Evolutionary conservation across 2,797 vertebrate genomes (phyloP).

Genomic region (Takifugu rubripes): DNA sequence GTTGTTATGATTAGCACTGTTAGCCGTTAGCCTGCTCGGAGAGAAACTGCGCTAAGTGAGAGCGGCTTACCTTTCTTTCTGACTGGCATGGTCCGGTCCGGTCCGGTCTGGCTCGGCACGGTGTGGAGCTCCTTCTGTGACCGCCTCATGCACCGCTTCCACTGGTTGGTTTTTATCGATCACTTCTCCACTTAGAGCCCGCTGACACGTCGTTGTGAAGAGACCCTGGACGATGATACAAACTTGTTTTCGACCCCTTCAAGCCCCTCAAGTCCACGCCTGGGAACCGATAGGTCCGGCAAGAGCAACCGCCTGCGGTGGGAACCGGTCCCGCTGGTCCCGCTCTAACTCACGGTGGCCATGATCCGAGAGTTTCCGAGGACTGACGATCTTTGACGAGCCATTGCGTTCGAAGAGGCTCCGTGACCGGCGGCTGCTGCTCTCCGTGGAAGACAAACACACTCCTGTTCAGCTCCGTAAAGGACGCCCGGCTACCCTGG

Average conservation of each 20-base stretch:
- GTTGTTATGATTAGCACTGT: not conserved
- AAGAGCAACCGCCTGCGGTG: no score
- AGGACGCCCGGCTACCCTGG: no score
- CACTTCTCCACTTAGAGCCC: slow-evolving; percentile 15
- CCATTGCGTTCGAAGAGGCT: slow-evolving; percentile 38
- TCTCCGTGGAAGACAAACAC: slow-evolving; percentile 34
- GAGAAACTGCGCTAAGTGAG: slow-evolving; percentile 17
- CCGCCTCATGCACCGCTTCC: slow-evolving; percentile 35
- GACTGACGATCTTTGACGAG: slow-evolving; percentile 18
- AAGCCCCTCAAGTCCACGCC: slow-evolving; percentile 17
- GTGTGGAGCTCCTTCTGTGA: slow-evolving; percentile 18
- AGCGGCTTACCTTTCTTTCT: slow-evolving; percentile 87
- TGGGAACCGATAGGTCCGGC: not conserved
- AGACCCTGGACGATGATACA: no score
- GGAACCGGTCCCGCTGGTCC: not conserved
- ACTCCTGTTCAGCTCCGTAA: slow-evolving; percentile 1
- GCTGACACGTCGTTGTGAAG: slow-evolving; percentile 24
- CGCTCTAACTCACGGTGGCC: not conserved
- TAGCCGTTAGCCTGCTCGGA: slow-evolving; percentile 57
- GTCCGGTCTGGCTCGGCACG: slow-evolving; percentile 13
- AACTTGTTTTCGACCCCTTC: no score
- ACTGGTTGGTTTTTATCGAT: slow-evolving; percentile 10
- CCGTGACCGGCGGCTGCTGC: slow-evolving; percentile 38
- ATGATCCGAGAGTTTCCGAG: slow-evolving; percentile 5
- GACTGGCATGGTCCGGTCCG: slow-evolving; percentile 81